A percentile compares a stretch with the other conserved stretches of the same genome.
Evolutionary conservation across 2,113 vertebrate species (phyloP).

Genomic region (Seriola quinqueradiata): DNA sequence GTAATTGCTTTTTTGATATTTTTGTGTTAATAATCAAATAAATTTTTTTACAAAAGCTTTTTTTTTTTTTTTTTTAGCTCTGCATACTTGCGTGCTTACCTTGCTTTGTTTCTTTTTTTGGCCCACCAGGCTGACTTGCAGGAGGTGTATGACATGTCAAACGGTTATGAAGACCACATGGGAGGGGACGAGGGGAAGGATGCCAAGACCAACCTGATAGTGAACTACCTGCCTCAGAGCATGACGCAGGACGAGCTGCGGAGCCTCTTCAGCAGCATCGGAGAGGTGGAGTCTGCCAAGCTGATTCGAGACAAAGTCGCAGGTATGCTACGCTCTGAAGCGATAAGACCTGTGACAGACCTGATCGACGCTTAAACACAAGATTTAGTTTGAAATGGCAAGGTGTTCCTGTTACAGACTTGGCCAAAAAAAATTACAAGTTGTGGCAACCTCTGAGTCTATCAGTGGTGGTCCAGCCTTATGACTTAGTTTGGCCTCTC

Average conservation of each 20-base stretch:
- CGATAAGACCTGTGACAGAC: slow-evolving; percentile 9
- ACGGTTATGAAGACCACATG: slow-evolving; percentile 99
- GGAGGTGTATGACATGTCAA: slow-evolving; percentile 95
- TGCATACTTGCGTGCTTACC: slow-evolving; percentile 20
- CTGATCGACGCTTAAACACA: background rate
- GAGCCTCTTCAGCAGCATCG: slow-evolving; percentile 98
- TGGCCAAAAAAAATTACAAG: background rate
- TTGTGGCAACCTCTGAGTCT: slow-evolving; percentile 27
- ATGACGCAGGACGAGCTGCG: slow-evolving; percentile 98
- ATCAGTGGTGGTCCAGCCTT: slow-evolving; percentile 35
- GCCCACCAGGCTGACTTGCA: slow-evolving; percentile 75
- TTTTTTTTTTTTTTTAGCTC: background rate
- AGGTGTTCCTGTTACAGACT: slow-evolving; percentile 19
- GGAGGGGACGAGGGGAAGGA: slow-evolving; percentile 93
- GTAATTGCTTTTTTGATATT: background rate
- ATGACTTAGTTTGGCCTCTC: slow-evolving; percentile 1
- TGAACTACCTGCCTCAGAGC: slow-evolving; percentile 99
- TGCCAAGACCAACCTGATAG: slow-evolving; percentile 96
- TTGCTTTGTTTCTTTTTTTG: slow-evolving; percentile 31
- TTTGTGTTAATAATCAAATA: no score
- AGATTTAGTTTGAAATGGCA: slow-evolving; percentile 25
- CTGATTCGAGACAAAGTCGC: slow-evolving; percentile 99
- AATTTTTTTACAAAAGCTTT: no score
- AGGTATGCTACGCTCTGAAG: slow-evolving; percentile 84
- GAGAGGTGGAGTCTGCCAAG: slow-evolving; percentile 97